A percentile compares a stretch with the other conserved stretches of the same genome.
Evolutionary conservation across 2,113 vertebrate genomes (phyloP).

Genomic region (Eulacestoma nigropectus): DNA sequence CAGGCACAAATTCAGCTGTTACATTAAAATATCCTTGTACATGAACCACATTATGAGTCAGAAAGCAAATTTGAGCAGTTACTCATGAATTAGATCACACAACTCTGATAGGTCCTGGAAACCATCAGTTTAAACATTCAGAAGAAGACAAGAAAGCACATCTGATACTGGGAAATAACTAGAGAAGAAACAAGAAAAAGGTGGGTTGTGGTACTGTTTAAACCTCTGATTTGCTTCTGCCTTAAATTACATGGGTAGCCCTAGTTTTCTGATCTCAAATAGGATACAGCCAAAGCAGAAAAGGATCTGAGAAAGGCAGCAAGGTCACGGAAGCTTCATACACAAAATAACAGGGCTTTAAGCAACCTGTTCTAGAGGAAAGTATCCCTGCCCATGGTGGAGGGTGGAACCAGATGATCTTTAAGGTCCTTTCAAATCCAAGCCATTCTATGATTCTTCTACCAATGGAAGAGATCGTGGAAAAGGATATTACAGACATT

Average conservation of each 20-base stretch:
- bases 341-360: neutral
- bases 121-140: neutral
- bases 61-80: slow-evolving; percentile 12
- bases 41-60: slow-evolving; percentile 33
- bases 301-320: neutral
- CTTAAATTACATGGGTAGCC: neutral
- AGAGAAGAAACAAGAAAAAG: neutral
- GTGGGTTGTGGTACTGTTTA: neutral
- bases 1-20: slow-evolving; percentile 3
- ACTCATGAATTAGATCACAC: slow-evolving; percentile 2
- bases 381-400: neutral
- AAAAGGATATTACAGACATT: neutral
- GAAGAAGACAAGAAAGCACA: neutral
- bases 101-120: neutral
- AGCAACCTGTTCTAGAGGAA: neutral
- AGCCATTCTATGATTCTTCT: neutral
- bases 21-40: slow-evolving; percentile 5
- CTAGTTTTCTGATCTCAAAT: neutral
- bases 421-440: neutral
- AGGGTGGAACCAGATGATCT: neutral
- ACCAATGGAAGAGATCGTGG: neutral
- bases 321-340: neutral
- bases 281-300: neutral
- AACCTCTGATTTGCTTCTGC: neutral
- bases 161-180: neutral